Conservation (phyloP, 2,797 vertebrate species). For the Spinus pinus region DNA sequence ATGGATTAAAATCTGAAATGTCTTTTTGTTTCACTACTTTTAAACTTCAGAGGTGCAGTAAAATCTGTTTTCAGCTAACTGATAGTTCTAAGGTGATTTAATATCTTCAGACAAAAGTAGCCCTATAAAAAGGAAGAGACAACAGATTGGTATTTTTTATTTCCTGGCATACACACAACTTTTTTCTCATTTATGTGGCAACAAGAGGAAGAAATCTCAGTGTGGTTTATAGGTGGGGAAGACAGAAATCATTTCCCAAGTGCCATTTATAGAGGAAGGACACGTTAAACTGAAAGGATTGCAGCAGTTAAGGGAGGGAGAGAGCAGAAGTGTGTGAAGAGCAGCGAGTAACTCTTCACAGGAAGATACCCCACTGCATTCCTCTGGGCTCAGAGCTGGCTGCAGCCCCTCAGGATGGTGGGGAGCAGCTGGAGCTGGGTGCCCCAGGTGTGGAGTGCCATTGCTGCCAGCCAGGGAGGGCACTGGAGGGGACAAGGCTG, state of each 20-base stretch:
- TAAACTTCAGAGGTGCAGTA: neutral
- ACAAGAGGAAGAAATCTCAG: neutral
- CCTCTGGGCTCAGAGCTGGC: neutral
- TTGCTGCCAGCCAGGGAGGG: neutral
- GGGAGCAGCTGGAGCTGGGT: neutral
- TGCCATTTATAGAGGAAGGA: neutral
- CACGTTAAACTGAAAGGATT: neutral
- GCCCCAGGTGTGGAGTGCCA: accelerated
- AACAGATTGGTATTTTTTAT: conserved; percentile 31
- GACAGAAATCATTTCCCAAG: neutral
- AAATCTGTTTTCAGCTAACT: neutral
- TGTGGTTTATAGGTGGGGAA: neutral
- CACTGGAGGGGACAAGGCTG: neutral
- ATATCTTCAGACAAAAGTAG: neutral
- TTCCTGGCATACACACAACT: neutral
- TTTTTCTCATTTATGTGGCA: neutral
- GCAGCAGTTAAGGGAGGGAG: neutral
- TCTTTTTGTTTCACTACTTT: neutral
- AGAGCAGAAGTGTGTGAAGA: neutral
- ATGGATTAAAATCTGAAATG: neutral
- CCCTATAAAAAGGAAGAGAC: conserved; percentile 9
- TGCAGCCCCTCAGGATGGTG: neutral
- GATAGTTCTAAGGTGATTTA: conserved; percentile 7
- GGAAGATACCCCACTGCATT: neutral
- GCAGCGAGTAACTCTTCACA: neutral